A percentile compares a stretch with the other conserved stretches of the same genome.
phyloP scores from a whole-genome alignment of 2,113 vertebrate species.

The Mustelus asterias region DNA sequence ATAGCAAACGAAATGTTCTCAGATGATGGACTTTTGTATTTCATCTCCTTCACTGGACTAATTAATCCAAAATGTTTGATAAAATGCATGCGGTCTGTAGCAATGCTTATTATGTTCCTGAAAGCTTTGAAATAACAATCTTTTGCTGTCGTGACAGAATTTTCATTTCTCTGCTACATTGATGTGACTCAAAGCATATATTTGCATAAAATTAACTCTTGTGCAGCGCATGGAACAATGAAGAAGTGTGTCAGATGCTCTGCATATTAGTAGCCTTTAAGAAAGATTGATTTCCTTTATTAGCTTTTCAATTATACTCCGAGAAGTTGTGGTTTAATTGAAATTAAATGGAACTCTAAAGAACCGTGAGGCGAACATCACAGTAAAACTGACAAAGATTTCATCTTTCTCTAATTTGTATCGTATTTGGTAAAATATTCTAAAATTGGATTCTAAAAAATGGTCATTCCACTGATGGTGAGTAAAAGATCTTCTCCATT shows the following conservation, averaged over 20 bases:
- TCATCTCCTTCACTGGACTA: neutral
- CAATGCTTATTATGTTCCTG: slow-evolving; percentile 16
- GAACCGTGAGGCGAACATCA: neutral
- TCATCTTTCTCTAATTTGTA: neutral
- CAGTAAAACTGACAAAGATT: neutral
- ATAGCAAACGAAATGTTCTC: slow-evolving; percentile 31
- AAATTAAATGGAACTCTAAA: slow-evolving; percentile 2
- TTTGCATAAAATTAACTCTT: slow-evolving; percentile 37
- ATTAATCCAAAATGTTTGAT: slow-evolving; percentile 19
- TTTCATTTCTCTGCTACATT: neutral
- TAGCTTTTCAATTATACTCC: slow-evolving; percentile 12
- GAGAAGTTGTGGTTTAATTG: neutral
- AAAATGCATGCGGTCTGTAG: neutral
- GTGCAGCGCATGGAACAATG: neutral
- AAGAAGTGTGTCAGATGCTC: neutral
- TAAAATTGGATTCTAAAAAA: neutral
- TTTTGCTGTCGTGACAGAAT: slow-evolving; percentile 28
- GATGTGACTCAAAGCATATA: slow-evolving; percentile 29
- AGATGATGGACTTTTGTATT: neutral
- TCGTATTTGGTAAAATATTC: neutral
- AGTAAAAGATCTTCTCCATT: neutral
- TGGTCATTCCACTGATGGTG: neutral
- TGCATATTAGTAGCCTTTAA: neutral
- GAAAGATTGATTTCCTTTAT: slow-evolving; percentile 30
- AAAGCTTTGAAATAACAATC: slow-evolving; percentile 30